Percentiles rank a stretch among this genome's conserved stretches.
phyloP scores from a whole-genome alignment of 2,888 invertebrate species.

The Parelbella ahira region DNA sequence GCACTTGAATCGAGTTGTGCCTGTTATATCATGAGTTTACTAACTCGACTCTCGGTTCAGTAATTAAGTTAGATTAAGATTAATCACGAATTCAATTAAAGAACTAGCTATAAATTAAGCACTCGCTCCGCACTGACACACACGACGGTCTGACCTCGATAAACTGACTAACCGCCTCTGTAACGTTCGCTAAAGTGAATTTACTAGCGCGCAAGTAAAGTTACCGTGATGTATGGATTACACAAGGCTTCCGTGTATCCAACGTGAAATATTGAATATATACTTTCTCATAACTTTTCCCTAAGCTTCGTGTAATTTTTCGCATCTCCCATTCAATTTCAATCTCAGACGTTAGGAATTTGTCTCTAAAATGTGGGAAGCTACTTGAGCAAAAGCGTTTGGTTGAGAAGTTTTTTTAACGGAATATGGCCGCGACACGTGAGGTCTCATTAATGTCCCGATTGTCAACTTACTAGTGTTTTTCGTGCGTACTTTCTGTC shows the following conservation, averaged over 20 bases:
- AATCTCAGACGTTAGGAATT: conserved; percentile 10
- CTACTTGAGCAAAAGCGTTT: too few relatives aligned
- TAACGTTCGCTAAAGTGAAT: conserved; percentile 16
- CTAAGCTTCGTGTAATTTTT: conserved; percentile 19
- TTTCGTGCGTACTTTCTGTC: too few relatives aligned
- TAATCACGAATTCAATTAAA: conserved; percentile 15
- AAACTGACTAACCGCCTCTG: conserved; percentile 13
- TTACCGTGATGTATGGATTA: conserved; percentile 17
- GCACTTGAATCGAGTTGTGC: neutral
- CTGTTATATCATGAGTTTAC: too few relatives aligned
- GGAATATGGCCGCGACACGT: too few relatives aligned
- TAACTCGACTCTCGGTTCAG: neutral
- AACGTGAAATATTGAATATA: conserved; percentile 23
- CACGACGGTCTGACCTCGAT: conserved; percentile 8
- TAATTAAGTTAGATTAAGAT: neutral
- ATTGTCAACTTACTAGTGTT: too few relatives aligned
- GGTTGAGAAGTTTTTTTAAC: too few relatives aligned
- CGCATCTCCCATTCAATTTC: conserved; percentile 23
- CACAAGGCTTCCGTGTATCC: conserved; percentile 11
- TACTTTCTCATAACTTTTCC: conserved; percentile 16
- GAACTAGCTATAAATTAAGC: conserved; percentile 6
- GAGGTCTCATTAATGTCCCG: too few relatives aligned
- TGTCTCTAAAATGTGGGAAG: neutral
- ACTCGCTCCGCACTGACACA: neutral
- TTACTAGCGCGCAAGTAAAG: conserved; percentile 11